Evolutionary conservation across 2,888 invertebrate species (phyloP).

Genomic region (Sarcophaga caerulescens): DNA sequence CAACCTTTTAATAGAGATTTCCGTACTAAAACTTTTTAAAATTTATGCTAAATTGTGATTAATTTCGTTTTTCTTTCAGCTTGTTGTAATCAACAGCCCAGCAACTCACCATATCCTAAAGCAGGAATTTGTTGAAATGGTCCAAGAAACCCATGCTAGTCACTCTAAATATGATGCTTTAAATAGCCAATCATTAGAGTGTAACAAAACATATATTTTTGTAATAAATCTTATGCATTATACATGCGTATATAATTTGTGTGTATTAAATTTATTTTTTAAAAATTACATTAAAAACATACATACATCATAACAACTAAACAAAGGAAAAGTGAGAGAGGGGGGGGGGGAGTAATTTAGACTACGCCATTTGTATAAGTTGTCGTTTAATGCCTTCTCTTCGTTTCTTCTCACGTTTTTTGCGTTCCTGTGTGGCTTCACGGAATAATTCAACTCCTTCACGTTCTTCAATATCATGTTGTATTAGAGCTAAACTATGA

Average conservation of each 20-base stretch:
- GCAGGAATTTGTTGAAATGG: conserved; percentile 76
- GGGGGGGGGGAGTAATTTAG: too few relatives aligned
- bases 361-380: conserved; percentile 74
- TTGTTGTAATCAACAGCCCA: conserved; percentile 60
- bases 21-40: neutral
- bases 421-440: conserved; percentile 86
- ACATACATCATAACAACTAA: neutral
- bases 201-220: conserved; percentile 20
- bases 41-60: neutral
- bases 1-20: too few relatives aligned
- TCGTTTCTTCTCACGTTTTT: conserved; percentile 83
- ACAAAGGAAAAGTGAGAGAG: neutral
- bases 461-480: conserved; percentile 88
- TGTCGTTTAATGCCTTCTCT: conserved; percentile 74
- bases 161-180: too few relatives aligned
- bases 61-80: conserved; percentile 30
- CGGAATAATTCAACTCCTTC: conserved; percentile 89
- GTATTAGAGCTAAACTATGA: conserved; percentile 89
- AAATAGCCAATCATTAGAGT: neutral
- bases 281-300: conserved; percentile 37
- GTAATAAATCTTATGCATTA: conserved; percentile 66
- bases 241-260: conserved; percentile 47
- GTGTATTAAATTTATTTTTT: conserved; percentile 39
- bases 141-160: neutral
- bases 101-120: conserved; percentile 74